Percentiles rank a stretch among this genome's conserved stretches.
Conservation (phyloP, 2,888 invertebrate genomes). For the Nineta flava region DNA sequence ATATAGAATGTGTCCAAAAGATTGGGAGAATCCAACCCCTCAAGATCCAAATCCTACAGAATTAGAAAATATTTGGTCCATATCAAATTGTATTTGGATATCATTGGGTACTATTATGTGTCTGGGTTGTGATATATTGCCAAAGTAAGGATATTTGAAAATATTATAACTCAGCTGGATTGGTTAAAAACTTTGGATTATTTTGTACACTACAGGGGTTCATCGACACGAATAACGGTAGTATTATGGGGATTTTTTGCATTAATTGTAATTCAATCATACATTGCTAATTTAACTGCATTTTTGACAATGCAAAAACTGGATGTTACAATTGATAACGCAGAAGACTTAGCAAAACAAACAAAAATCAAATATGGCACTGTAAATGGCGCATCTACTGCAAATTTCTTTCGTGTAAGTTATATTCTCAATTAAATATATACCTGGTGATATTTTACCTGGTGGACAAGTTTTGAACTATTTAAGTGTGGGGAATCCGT, state of each 20-base stretch:
- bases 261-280: conserved; percentile 79
- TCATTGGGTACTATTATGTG: conserved; percentile 87
- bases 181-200: too few species aligned
- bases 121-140: conserved; percentile 84
- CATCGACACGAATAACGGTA: conserved; percentile 74
- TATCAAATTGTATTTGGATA: conserved; percentile 86
- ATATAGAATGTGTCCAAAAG: conserved; percentile 66
- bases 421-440: too few species aligned
- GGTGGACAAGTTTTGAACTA: too few species aligned
- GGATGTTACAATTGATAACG: conserved; percentile 78
- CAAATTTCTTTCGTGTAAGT: conserved; percentile 72
- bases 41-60: conserved; percentile 72
- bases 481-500: too few species aligned
- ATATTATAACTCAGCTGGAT: conserved; percentile 14
- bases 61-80: conserved; percentile 76
- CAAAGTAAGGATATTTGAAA: conserved; percentile 40
- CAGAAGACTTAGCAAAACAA: conserved; percentile 84
- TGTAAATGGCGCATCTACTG: conserved; percentile 71
- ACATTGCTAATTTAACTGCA: conserved; percentile 89
- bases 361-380: conserved; percentile 91
- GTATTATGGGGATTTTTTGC: conserved; percentile 93
- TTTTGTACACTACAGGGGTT: conserved; percentile 41
- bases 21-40: conserved; percentile 90
- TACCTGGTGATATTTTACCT: too few species aligned
- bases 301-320: conserved; percentile 81